Conservation (phyloP, 2,888 invertebrate genomes). For the Hirudinaria manillensis region DNA sequence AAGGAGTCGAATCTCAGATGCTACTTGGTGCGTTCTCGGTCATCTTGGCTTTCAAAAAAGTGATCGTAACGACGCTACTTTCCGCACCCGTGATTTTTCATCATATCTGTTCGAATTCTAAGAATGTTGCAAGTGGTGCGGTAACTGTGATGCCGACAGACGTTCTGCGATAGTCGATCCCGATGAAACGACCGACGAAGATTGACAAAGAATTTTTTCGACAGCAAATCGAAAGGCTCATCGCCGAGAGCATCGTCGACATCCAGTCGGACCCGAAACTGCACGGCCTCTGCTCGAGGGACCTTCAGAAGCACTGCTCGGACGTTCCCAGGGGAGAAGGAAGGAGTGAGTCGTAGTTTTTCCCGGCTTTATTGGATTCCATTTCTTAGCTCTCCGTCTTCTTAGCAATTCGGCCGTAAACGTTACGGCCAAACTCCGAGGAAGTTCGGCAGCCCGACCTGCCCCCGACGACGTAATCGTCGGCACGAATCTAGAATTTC, state of each 20-base stretch:
- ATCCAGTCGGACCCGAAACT: slow-evolving; percentile 88
- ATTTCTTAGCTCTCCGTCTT: neutral
- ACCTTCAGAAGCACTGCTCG: slow-evolving; percentile 58
- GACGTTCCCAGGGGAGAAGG: slow-evolving; percentile 77
- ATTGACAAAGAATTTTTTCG: no score
- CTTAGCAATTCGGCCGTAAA: no score
- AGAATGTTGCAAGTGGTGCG: no score
- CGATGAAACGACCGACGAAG: no score
- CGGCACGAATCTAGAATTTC: no score
- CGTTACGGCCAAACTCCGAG: no score
- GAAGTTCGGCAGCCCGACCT: no score
- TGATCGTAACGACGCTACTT: neutral
- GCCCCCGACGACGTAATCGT: no score
- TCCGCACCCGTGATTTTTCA: neutral
- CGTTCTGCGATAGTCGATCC: no score
- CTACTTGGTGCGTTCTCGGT: slow-evolving; percentile 33
- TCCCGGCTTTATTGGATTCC: no score
- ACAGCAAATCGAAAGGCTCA: slow-evolving; percentile 76
- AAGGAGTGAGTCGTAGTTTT: slow-evolving; percentile 60
- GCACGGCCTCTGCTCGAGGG: slow-evolving; percentile 78
- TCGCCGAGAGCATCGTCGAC: slow-evolving; percentile 78
- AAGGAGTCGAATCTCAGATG: slow-evolving; percentile 35
- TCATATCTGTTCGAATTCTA: no score
- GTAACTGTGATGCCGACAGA: no score
- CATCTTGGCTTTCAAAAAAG: neutral